phyloP scores from a whole-genome alignment of 2,113 vertebrate species.

The Cinclus mexicanus region DNA sequence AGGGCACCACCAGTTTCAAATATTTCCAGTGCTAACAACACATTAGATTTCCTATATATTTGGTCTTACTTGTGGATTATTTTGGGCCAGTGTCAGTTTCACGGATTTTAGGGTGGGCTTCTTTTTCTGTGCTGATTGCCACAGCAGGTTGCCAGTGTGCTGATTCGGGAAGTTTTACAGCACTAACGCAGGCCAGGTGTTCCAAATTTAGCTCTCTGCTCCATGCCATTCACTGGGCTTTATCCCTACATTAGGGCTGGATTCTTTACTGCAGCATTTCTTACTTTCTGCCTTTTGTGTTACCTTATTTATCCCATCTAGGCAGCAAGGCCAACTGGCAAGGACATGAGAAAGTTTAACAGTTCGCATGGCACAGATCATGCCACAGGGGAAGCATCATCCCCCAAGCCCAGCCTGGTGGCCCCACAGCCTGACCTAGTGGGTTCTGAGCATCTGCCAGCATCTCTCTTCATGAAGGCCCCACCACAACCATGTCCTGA shows the following conservation, averaged over 20 bases:
- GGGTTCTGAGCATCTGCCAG: background rate
- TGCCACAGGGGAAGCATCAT: background rate
- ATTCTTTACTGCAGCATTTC: constrained; percentile 18
- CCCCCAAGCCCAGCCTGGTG: background rate
- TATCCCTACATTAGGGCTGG: background rate
- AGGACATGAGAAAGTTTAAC: background rate
- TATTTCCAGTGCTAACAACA: background rate
- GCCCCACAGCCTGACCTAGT: background rate
- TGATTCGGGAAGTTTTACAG: constrained; percentile 21
- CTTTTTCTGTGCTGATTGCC: background rate
- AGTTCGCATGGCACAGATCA: background rate
- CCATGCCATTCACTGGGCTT: background rate
- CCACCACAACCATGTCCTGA: background rate
- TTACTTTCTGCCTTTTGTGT: background rate
- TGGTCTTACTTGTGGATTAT: background rate
- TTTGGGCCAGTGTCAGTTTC: background rate
- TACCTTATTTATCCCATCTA: background rate
- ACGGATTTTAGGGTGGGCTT: constrained; percentile 9
- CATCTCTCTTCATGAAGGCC: background rate
- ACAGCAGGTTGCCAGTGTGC: constrained; percentile 25
- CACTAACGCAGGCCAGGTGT: background rate
- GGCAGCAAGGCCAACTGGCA: background rate
- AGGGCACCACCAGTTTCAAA: background rate
- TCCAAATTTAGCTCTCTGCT: constrained; percentile 11
- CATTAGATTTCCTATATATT: background rate